phyloP scores from a whole-genome alignment of 2,888 invertebrate genomes.

The Dynastes maya region DNA sequence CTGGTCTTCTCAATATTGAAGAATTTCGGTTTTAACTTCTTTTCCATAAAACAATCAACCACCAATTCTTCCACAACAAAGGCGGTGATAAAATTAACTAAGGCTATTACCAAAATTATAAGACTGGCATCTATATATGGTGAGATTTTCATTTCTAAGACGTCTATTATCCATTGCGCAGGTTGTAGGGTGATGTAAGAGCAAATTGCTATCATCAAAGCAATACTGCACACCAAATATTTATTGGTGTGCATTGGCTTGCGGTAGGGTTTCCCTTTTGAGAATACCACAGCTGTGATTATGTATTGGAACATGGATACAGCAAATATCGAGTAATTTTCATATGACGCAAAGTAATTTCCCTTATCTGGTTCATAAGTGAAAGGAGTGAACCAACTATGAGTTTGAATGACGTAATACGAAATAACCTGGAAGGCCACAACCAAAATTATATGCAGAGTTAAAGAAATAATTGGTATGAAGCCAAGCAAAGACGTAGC shows the following conservation, averaged over 20 bases:
- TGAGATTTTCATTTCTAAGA: conserved; percentile 81
- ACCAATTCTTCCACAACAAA: conserved; percentile 74
- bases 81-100: conserved; percentile 72
- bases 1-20: conserved; percentile 60
- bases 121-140: conserved; percentile 69
- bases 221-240: conserved; percentile 71
- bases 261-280: conserved; percentile 79
- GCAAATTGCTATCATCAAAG: conserved; percentile 72
- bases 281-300: conserved; percentile 76
- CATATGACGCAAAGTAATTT: conserved; percentile 71
- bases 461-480: conserved; percentile 73
- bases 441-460: conserved; percentile 72
- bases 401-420: conserved; percentile 72
- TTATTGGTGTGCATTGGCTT: conserved; percentile 76
- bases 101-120: conserved; percentile 72
- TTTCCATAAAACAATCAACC: conserved; percentile 74
- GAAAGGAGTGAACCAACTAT: conserved; percentile 74
- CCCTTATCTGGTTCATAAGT: conserved; percentile 61
- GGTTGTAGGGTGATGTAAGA: conserved; percentile 72
- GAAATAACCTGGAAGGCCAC: conserved; percentile 70
- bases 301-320: conserved; percentile 80
- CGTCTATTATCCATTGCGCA: conserved; percentile 69
- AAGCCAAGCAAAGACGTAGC: conserved; percentile 73
- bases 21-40: conserved; percentile 72
- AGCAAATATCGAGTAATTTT: conserved; percentile 77